These are phyloP conservation scores for Leptatherina wallacei DNA, from an alignment of 2,797 vertebrate species.

Conservation along the genomic window DNA sequence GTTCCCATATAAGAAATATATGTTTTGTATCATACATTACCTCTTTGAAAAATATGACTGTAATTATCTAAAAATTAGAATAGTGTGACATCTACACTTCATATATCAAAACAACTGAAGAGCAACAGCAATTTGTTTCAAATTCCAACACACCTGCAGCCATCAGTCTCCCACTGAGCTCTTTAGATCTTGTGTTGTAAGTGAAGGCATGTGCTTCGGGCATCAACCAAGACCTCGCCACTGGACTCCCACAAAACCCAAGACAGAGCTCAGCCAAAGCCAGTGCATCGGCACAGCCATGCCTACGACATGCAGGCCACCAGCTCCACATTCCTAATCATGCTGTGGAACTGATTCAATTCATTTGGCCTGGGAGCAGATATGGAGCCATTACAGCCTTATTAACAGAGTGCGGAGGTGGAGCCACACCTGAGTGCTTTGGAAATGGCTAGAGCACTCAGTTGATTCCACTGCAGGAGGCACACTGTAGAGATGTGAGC, in stretches of 20 bases:
- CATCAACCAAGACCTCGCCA: conserved; percentile 17
- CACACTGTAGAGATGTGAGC: conserved; percentile 9
- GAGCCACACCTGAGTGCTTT: conserved; percentile 76
- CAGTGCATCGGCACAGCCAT: conserved; percentile 2
- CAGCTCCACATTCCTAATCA: conserved; percentile 62
- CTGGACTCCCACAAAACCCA: conserved; percentile 7
- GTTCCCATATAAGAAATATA: conserved; percentile 35
- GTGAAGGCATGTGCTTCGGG: conserved; percentile 34
- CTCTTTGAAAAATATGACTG: not conserved
- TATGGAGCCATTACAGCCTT: conserved; percentile 72
- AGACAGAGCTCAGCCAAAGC: conserved; percentile 9
- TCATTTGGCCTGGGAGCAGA: conserved; percentile 71
- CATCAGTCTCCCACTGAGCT: conserved; percentile 27
- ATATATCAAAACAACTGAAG: conserved; percentile 20
- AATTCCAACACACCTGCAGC: conserved; percentile 36
- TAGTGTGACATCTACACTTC: conserved; percentile 30
- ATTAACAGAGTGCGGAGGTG: conserved; percentile 75
- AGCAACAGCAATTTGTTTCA: conserved; percentile 17
- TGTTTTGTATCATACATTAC: conserved; percentile 36
- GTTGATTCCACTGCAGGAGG: conserved; percentile 40
- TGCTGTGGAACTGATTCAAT: conserved; percentile 76
- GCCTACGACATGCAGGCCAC: conserved; percentile 29
- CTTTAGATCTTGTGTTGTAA: conserved; percentile 48
- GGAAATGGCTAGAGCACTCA: conserved; percentile 62
- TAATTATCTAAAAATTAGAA: conserved; percentile 35